Conservation (phyloP, 1,140 invertebrate species). For the Lepidostoma basale region DNA sequence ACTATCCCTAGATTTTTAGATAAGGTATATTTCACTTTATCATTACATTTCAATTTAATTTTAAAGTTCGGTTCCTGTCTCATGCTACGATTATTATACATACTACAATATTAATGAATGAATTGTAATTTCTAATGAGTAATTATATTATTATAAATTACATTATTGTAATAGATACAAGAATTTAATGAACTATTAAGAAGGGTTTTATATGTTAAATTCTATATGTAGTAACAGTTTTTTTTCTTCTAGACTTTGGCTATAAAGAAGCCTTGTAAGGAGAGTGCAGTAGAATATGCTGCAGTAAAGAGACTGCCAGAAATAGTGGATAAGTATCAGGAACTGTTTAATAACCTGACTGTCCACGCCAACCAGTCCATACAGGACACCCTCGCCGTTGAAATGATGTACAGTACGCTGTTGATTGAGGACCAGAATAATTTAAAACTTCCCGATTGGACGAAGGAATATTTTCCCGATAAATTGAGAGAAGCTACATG, state of each 20-base stretch:
- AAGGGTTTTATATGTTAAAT: no score
- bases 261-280: constrained; percentile 1
- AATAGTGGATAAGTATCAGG: constrained; percentile 61
- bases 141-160: not conserved
- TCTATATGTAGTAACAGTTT: not conserved
- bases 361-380: constrained; percentile 71
- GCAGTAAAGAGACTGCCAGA: constrained; percentile 62
- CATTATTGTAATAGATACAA: no score
- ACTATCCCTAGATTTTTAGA: constrained; percentile 70
- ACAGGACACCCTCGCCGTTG: constrained; percentile 68
- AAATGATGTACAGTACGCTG: constrained; percentile 76
- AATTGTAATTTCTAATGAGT: not conserved
- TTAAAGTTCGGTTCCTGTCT: constrained; percentile 21
- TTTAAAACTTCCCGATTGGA: constrained; percentile 73
- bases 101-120: not conserved
- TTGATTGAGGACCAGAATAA: constrained; percentile 72
- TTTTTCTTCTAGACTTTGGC: constrained; percentile 5
- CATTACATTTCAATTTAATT: constrained; percentile 16
- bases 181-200: no score
- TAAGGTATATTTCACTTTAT: constrained; percentile 62
- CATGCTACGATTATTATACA: not conserved
- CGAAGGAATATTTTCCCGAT: constrained; percentile 70
- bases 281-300: constrained; percentile 61
- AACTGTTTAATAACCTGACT: constrained; percentile 69
- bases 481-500: constrained; percentile 71